phyloP scores from a whole-genome alignment of 1,140 invertebrate species.

The Drosophila insularis region DNA sequence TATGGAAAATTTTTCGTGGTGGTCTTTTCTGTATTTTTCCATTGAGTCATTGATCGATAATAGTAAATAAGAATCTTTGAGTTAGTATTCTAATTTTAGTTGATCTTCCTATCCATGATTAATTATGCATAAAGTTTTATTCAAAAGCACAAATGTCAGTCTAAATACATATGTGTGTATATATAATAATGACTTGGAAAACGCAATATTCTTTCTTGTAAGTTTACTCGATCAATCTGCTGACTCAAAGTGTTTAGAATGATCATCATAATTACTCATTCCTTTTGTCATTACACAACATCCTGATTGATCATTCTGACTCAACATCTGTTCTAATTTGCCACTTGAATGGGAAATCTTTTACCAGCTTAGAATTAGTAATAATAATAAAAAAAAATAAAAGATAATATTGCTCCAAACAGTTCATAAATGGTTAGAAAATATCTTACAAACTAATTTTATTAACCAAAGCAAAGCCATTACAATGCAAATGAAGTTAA shows the following conservation, averaged over 20 bases:
- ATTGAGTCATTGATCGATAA: too few relatives aligned
- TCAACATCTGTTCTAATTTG: constrained; percentile 50
- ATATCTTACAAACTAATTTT: constrained; percentile 28
- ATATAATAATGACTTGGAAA: neutral
- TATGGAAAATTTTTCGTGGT: too few relatives aligned
- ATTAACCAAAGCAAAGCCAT: constrained; percentile 26
- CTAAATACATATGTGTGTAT: neutral
- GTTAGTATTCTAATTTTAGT: too few relatives aligned
- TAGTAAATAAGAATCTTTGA: too few relatives aligned
- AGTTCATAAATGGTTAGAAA: constrained; percentile 33
- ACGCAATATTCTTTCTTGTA: neutral
- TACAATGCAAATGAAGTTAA: constrained; percentile 24
- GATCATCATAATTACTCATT: constrained; percentile 14
- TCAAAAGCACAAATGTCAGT: neutral
- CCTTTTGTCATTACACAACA: constrained; percentile 20
- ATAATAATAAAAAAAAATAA: constrained; percentile 32
- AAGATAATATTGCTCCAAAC: constrained; percentile 12
- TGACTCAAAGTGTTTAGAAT: neutral
- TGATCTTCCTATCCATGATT: too few relatives aligned
- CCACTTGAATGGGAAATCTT: constrained; percentile 38
- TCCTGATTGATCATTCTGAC: constrained; percentile 26
- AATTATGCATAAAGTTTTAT: neutral
- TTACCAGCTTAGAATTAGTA: constrained; percentile 21
- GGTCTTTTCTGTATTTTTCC: too few relatives aligned
- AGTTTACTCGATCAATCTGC: neutral